These are phyloP conservation scores for Stratiolaelaps scimitus DNA, from an alignment of 1,140 invertebrate genomes.

Conservation along the genomic window DNA sequence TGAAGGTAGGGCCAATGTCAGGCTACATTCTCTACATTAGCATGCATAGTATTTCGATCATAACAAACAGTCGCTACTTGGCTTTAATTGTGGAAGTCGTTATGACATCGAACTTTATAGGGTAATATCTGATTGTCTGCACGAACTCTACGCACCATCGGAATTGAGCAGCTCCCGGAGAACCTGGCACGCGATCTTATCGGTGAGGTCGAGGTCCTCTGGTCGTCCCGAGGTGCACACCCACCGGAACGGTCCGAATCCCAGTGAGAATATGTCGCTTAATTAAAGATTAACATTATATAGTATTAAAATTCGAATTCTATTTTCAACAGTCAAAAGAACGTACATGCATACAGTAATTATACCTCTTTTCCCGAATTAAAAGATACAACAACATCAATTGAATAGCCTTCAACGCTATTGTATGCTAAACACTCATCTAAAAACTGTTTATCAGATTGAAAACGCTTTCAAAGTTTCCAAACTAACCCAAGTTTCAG, in stretches of 20 bases:
- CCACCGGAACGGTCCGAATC: conserved; percentile 61
- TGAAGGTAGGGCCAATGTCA: too few species aligned
- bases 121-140: too few species aligned
- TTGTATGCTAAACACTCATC: neutral
- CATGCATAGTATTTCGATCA: too few species aligned
- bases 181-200: conserved; percentile 48
- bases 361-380: too few species aligned
- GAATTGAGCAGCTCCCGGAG: conserved; percentile 44
- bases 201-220: conserved; percentile 49
- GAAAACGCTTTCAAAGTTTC: conserved; percentile 24
- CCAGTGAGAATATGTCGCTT: conserved; percentile 55
- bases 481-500: neutral
- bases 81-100: too few species aligned
- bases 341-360: too few species aligned
- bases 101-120: too few species aligned
- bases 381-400: too few species aligned
- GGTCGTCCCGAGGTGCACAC: conserved; percentile 51
- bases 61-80: too few species aligned
- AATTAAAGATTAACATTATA: conserved; percentile 35
- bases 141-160: conserved; percentile 38
- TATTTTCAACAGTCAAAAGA: neutral
- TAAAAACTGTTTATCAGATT: neutral
- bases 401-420: too few species aligned
- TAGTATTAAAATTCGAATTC: neutral
- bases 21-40: too few species aligned